These are phyloP conservation scores for Agelaius tricolor DNA, from an alignment of 2,113 vertebrate species.

Conservation along the genomic window DNA sequence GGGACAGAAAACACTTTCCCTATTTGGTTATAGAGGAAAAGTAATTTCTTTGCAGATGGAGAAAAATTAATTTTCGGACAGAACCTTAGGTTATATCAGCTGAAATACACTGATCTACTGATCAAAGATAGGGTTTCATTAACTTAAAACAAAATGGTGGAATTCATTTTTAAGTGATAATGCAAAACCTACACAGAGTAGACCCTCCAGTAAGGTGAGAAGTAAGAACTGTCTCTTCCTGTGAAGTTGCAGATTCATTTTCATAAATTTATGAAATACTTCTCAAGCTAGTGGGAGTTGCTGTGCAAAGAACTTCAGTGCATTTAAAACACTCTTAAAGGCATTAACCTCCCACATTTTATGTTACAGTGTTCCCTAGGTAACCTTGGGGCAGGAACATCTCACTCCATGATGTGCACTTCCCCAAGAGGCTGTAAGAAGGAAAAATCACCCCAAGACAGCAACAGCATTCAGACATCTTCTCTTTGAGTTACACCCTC, in stretches of 20 bases:
- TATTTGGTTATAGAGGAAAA: neutral
- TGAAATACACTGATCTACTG: neutral
- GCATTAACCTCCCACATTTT: constrained; percentile 56
- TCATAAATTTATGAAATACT: constrained; percentile 14
- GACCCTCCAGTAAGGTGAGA: neutral
- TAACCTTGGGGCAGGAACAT: constrained; percentile 50
- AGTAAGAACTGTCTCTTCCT: neutral
- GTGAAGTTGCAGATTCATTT: neutral
- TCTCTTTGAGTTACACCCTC: neutral
- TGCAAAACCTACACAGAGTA: neutral
- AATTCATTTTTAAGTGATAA: neutral
- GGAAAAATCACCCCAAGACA: neutral
- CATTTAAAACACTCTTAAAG: constrained; percentile 47
- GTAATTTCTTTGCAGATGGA: neutral
- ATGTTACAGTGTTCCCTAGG: constrained; percentile 51
- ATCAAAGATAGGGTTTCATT: neutral
- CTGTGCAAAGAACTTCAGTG: constrained; percentile 33
- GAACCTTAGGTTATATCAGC: neutral
- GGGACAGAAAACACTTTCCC: neutral
- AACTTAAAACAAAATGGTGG: neutral
- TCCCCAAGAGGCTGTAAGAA: neutral
- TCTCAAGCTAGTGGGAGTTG: constrained; percentile 37
- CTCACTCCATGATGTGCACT: neutral
- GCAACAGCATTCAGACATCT: neutral
- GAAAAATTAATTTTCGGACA: neutral